Evolutionary conservation across 1,140 invertebrate genomes (phyloP), one percentile per base, ranked within the genome.

Genomic region (Sminthurides bifidus): DNA sequence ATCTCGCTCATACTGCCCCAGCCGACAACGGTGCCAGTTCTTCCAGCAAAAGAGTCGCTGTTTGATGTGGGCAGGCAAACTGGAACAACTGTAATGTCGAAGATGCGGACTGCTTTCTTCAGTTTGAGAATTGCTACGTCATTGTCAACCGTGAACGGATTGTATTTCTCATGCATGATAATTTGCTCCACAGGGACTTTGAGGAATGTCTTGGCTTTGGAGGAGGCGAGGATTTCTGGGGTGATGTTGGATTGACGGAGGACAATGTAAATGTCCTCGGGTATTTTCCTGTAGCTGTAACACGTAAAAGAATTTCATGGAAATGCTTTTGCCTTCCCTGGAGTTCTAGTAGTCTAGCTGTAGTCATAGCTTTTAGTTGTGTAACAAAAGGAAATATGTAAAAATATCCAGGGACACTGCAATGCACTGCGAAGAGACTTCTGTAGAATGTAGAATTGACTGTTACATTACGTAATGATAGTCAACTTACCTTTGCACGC

Each of bases 31-130:
- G 52, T 58, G 4, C 33, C 60, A 8, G 31, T 30, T 30, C 33
- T 40, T 19, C 53, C 53, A n/a, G 54, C 43, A 52, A 54, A 62
- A 19, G 24, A 21, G 8, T 45, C 30, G 30, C 49, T 43, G 21
- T 52, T 56, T 17, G 23, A n/a, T 14, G 56, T 49, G 1, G 56
- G 56, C 2, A 58, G 17, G 44, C 56, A 58, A 23, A 44, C 56
- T 2, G 56, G 56, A 0, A 45, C 26, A 14, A 46, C 15, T 21
- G 8, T 24, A n/a, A 35, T 29, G 5, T 0, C 49, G 17, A 6
- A 30, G 12, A 46, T 10, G 8, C 23, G 23, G 2, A 48, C 29
- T 5, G 33, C 26, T 3, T n/a, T n/a, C 5, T 21, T 26, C 17
- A 49, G 17, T 19, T 49, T 49, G 27, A 53, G 19, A 6, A 58